Conservation (phyloP, 2,797 vertebrate genomes). For the Liparis tanakae region DNA sequence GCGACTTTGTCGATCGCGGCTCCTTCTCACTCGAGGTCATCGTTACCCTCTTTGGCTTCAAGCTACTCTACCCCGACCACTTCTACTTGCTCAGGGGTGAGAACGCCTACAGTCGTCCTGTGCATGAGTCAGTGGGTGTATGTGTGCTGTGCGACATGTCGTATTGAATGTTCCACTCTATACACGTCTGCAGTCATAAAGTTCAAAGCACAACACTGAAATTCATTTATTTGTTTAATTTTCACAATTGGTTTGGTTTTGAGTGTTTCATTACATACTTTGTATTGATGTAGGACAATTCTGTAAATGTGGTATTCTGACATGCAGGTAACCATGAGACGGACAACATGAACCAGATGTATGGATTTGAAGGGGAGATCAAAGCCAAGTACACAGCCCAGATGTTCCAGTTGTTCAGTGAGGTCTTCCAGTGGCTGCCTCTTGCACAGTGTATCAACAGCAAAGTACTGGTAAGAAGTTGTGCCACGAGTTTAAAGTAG, state of each 20-base stretch:
- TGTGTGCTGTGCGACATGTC: not conserved
- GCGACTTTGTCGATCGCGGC: constrained; percentile 95
- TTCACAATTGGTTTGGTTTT: not conserved
- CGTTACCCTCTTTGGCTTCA: constrained; percentile 95
- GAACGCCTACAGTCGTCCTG: not conserved
- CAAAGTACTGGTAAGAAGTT: constrained; percentile 89
- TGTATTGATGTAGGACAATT: fast-evolving
- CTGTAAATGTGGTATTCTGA: not conserved
- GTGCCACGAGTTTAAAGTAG: not conserved
- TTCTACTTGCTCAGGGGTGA: constrained; percentile 93
- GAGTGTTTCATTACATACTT: not conserved
- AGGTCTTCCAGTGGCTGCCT: constrained; percentile 98
- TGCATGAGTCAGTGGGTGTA: not conserved
- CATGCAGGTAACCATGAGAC: constrained; percentile 94
- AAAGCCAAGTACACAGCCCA: constrained; percentile 97
- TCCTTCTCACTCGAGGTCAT: constrained; percentile 97
- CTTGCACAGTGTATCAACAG: constrained; percentile 93
- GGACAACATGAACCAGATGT: constrained; percentile 99
- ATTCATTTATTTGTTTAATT: not conserved
- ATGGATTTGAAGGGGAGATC: constrained; percentile 96
- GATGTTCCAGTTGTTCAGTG: constrained; percentile 99
- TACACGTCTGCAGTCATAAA: not conserved
- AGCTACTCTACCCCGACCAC: constrained; percentile 92
- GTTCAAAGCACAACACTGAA: constrained; percentile 10
- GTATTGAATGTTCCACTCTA: not conserved